These are phyloP conservation scores for Morone chrysops DNA, from an alignment of 2,113 vertebrate genomes.

Conservation along the genomic window DNA sequence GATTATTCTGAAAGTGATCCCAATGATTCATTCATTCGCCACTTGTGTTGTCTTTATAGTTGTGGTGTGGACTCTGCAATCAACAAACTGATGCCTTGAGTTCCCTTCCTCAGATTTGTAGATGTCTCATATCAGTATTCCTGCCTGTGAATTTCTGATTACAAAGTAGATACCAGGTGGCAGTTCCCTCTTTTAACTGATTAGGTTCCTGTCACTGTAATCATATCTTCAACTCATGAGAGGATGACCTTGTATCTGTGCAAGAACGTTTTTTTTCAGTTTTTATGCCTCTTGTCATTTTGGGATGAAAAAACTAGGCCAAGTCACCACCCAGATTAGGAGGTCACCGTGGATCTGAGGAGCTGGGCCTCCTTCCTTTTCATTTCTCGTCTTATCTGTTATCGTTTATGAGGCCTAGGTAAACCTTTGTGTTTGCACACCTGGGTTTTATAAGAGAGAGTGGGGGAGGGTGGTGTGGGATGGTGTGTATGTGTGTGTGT, in stretches of 20 bases:
- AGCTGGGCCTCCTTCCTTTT: constrained; percentile 43
- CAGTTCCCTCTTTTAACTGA: neutral
- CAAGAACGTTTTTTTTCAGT: neutral
- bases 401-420: constrained; percentile 69
- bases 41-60: no score
- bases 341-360: constrained; percentile 35
- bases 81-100: neutral
- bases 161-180: neutral
- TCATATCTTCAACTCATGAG: constrained; percentile 1
- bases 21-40: no score
- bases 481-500: no score
- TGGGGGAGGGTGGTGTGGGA: constrained; percentile 5
- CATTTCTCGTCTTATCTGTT: constrained; percentile 69
- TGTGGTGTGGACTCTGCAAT: no score
- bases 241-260: neutral
- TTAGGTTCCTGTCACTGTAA: neutral
- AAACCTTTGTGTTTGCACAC: constrained; percentile 82
- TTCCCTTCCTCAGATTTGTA: neutral
- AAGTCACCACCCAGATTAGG: constrained; percentile 35
- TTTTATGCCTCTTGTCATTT: constrained; percentile 16
- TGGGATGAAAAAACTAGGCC: constrained; percentile 25
- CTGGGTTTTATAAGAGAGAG: constrained; percentile 75
- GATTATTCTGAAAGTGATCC: no score
- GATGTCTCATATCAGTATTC: neutral
- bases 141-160: neutral